Evolutionary conservation across 2,888 invertebrate species (phyloP).

Genomic region (Rhaphigaster nebulosa): DNA sequence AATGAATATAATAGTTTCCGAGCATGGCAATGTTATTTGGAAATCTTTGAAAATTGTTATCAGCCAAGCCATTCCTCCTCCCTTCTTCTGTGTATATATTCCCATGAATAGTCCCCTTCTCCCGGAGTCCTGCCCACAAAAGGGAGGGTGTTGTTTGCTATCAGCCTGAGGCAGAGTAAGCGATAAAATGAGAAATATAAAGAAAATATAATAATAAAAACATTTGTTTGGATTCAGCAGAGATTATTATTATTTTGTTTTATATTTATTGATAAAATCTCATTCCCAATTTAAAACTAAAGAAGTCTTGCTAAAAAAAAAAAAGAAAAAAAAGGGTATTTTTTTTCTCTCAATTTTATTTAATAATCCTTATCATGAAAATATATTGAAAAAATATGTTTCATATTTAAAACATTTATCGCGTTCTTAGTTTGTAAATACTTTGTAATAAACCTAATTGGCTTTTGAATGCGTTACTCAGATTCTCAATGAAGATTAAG

Average conservation of each 20-base stretch:
- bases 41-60: neutral
- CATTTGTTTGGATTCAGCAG: neutral
- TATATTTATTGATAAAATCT: neutral
- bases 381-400: too few species aligned
- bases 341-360: too few species aligned
- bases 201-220: neutral
- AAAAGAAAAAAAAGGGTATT: too few species aligned
- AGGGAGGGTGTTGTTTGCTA: neutral
- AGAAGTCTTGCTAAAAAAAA: too few species aligned
- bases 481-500: too few species aligned
- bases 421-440: too few species aligned
- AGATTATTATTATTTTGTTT: neutral
- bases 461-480: too few species aligned
- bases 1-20: too few species aligned
- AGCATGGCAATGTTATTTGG: too few species aligned
- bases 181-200: conserved; percentile 17
- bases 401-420: too few species aligned
- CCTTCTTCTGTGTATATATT: neutral
- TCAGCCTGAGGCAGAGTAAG: neutral
- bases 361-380: too few species aligned
- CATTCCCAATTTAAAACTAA: neutral
- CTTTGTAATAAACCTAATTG: too few species aligned
- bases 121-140: neutral
- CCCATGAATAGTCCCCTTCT: neutral
- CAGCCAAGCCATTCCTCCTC: neutral